Percentiles rank a stretch among this genome's conserved stretches.
phyloP scores from a whole-genome alignment of 2,797 vertebrate genomes.

The Orientallactaga sibirica region DNA sequence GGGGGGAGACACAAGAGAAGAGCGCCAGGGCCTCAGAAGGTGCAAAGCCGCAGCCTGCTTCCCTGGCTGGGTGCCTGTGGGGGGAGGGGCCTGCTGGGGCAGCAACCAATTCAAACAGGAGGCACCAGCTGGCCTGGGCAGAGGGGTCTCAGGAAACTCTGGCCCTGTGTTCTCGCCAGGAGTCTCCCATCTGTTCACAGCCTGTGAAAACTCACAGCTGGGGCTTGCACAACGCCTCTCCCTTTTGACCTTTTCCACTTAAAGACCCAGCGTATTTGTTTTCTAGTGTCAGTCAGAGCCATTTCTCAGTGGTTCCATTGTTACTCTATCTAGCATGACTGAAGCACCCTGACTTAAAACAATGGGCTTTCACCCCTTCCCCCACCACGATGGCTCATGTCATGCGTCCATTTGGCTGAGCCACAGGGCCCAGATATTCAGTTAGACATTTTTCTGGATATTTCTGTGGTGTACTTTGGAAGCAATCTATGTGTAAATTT shows the following conservation, averaged over 20 bases:
- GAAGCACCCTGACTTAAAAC: background rate
- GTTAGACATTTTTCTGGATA: background rate
- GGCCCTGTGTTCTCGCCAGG: background rate
- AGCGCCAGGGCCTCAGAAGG: background rate
- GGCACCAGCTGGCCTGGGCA: background rate
- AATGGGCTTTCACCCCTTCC: background rate
- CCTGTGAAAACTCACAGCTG: background rate
- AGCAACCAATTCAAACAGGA: background rate
- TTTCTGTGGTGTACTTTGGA: background rate
- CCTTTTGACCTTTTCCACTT: slow-evolving; percentile 12
- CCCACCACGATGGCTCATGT: background rate
- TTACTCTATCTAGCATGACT: no score
- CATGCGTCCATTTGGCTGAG: background rate
- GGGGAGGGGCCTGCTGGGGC: fast-evolving
- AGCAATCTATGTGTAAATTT: background rate
- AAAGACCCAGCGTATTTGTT: background rate
- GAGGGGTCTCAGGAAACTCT: no score
- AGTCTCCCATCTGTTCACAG: slow-evolving; percentile 11
- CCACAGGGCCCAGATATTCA: background rate
- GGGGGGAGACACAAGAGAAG: no score
- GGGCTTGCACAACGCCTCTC: background rate
- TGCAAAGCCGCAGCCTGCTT: background rate
- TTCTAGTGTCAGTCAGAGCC: background rate
- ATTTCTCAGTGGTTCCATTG: background rate
- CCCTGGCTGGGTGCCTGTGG: background rate